Evolutionary conservation across 1,140 invertebrate genomes (phyloP).

Genomic region (Nautilus pompilius): DNA sequence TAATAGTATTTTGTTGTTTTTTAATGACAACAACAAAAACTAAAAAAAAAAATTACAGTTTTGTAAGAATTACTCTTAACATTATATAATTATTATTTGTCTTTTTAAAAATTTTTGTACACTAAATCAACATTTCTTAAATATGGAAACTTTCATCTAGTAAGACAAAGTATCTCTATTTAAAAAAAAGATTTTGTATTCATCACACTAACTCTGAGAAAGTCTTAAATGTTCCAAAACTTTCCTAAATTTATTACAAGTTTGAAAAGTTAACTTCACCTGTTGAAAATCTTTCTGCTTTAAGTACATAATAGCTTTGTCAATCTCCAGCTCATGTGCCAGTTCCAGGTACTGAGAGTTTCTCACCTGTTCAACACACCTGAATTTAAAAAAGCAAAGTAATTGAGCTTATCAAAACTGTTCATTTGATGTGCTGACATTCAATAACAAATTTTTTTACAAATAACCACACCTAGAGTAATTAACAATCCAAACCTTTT

Average conservation of each 20-base stretch:
- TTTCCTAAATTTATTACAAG: not conserved
- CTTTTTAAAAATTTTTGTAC: no score
- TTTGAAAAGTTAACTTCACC: constrained; percentile 55
- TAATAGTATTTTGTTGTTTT: no score
- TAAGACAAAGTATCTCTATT: no score
- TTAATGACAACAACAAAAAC: no score
- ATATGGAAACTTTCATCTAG: no score
- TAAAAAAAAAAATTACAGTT: no score
- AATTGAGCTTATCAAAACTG: not conserved
- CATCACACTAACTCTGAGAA: not conserved
- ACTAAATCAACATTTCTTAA: no score
- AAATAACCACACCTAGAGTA: not conserved
- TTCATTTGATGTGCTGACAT: not conserved
- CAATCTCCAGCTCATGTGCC: constrained; percentile 87
- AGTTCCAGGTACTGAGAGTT: constrained; percentile 72
- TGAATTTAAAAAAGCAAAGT: constrained; percentile 22
- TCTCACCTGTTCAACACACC: constrained; percentile 67
- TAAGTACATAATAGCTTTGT: constrained; percentile 86
- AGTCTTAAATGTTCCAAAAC: not conserved
- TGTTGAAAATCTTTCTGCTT: constrained; percentile 78
- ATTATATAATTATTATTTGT: no score
- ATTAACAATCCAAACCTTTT: no score
- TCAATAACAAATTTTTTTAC: not conserved
- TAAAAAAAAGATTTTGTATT: not conserved
- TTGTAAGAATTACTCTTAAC: no score